These are phyloP conservation scores for Furcifer pardalis DNA, from an alignment of 2,797 vertebrate species.

Conservation along the genomic window DNA sequence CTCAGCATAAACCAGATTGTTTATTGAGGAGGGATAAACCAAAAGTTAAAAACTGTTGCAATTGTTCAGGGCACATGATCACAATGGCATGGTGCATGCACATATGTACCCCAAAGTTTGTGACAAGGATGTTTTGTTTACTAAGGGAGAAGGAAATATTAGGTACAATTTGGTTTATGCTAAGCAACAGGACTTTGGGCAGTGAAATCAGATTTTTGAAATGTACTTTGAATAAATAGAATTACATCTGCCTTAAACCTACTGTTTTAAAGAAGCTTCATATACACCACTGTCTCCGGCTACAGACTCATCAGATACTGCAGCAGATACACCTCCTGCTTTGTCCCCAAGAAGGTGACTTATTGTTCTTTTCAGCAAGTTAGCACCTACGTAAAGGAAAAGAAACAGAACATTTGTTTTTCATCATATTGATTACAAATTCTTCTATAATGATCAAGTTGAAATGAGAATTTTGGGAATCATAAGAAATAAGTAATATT, in stretches of 20 bases:
- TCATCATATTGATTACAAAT: constrained; percentile 33
- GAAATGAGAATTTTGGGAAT: constrained; percentile 39
- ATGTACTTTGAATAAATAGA: not conserved
- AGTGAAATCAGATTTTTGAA: not conserved
- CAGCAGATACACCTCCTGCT: constrained; percentile 80
- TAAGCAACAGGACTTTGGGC: too few species aligned
- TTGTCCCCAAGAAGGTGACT: constrained; percentile 74
- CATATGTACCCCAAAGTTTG: too few species aligned
- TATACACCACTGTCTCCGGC: constrained; percentile 87
- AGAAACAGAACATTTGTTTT: constrained; percentile 14
- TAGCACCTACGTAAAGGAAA: constrained; percentile 63
- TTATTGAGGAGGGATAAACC: too few species aligned
- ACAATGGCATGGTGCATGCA: too few species aligned
- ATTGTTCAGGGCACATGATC: too few species aligned
- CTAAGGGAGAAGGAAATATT: too few species aligned
- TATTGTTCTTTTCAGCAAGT: constrained; percentile 66
- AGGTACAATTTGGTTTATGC: too few species aligned
- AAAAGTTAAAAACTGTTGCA: too few species aligned
- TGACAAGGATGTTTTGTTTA: too few species aligned
- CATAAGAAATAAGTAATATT: not conserved
- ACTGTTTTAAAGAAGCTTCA: constrained; percentile 83
- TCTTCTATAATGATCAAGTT: constrained; percentile 14
- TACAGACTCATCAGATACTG: constrained; percentile 84
- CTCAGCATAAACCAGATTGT: too few species aligned
- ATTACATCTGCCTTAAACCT: constrained; percentile 44